Base-by-base conservation (phyloP, 1,140 invertebrate species). In the Helicoverpa zea region DNA sequence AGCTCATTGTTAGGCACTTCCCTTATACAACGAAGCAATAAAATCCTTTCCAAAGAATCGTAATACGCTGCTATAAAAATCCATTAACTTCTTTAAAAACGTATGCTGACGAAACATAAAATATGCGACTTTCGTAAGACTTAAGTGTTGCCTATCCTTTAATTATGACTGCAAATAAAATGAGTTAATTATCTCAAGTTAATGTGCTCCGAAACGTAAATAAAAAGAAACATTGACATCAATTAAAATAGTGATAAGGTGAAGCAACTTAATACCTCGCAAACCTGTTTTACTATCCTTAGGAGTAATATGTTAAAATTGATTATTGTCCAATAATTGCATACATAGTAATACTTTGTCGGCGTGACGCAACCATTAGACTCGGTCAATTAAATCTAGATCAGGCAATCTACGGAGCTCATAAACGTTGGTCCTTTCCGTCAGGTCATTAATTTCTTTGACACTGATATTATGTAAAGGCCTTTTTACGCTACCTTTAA, bases 301-400 rank as follows among this genome's bases (percentile, higher is more conserved):
- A 30, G 49, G 59, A 16, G 49, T 66, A 66, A 35, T 61, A 75
- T 49, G 56, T 76, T 29, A 59, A 76, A 63, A 29, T 43, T 43
- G 35, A 76, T 75, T 75, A 75, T 76, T 63, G 73, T 76, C 56
- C 58, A 76, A 76, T 76, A 61, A 51, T 73, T 56, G 73, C 58
- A 49, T 49, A 58, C 14, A 49, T 66, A 49, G n/a, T 43, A 3
- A 68, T 49, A 59, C 58, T 76, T 76, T 51, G 16, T 74, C 35
- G 35, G n/a, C 43, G 29, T 77, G 75, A 77, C 51, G 75, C 75
- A 77, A 77, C 61, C 35, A 43, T 7, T 58, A 54, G 61, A 54
- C 18, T 64, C 61, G 23, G 51, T 23, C 75, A 77, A 77, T 77
- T 77, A 77, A 77, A 77, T 66, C 75, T 77, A 77, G 75, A 77